A percentile compares a stretch with the other conserved stretches of the same genome.
phyloP scores from a whole-genome alignment of 2,888 invertebrate genomes.

The Acronicta leporina region DNA sequence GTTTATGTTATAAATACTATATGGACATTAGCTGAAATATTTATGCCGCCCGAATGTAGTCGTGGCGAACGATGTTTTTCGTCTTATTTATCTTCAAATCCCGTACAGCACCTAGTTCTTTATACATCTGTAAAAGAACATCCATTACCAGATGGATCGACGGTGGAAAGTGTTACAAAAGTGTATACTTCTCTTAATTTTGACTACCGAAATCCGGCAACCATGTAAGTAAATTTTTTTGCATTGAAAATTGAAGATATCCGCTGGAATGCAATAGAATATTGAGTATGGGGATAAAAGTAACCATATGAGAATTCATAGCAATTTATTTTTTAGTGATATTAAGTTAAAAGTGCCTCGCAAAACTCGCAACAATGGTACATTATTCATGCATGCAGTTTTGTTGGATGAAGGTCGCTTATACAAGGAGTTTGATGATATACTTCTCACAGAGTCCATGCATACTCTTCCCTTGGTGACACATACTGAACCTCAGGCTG shows the following conservation, averaged over 20 bases:
- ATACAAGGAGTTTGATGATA: constrained; percentile 88
- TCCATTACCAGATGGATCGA: constrained; percentile 86
- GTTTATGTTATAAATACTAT: constrained; percentile 93
- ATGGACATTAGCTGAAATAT: constrained; percentile 93
- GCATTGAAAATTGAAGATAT: not conserved
- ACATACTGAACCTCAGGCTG: constrained; percentile 92
- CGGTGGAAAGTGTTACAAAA: constrained; percentile 82
- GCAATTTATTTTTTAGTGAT: constrained; percentile 83
- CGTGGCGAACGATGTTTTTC: constrained; percentile 91
- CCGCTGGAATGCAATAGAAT: no score
- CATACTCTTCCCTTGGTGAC: constrained; percentile 92
- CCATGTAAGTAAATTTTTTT: constrained; percentile 70
- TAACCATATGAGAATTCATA: not conserved
- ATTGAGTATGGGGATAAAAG: no score
- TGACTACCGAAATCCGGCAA: constrained; percentile 88
- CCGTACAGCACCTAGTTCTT: constrained; percentile 91
- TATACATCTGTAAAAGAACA: constrained; percentile 91
- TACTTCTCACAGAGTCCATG: constrained; percentile 89
- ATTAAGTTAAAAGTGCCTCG: constrained; percentile 92
- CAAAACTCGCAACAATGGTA: constrained; percentile 95
- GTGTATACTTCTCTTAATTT: constrained; percentile 90
- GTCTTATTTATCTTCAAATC: constrained; percentile 91
- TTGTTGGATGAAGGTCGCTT: constrained; percentile 87
- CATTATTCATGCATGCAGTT: constrained; percentile 93
- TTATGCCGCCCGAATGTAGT: constrained; percentile 92